Percentiles rank a stretch among this genome's conserved stretches.
These are phyloP conservation scores for human (Homo sapiens) DNA, from an alignment of 2,113 vertebrate species.

Conservation along the genomic window DNA sequence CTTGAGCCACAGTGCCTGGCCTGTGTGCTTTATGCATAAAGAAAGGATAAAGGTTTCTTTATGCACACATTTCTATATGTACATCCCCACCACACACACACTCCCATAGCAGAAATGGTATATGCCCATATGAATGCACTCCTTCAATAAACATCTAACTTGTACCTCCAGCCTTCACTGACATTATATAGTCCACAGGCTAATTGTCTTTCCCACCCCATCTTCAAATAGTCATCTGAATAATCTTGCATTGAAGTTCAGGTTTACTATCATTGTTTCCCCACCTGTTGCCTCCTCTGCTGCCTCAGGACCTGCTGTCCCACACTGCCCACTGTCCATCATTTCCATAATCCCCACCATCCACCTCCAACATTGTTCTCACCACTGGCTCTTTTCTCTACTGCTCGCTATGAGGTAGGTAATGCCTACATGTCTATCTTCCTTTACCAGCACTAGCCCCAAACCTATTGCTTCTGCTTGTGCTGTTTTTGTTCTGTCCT, in stretches of 20 bases:
- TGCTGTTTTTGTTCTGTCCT: not conserved
- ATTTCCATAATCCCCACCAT: not conserved
- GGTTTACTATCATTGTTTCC: not conserved
- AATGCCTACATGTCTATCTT: not conserved
- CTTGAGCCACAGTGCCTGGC: too few species aligned
- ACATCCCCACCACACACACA: too few species aligned
- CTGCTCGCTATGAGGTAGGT: not conserved
- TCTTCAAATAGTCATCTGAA: not conserved
- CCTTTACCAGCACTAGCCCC: accelerated
- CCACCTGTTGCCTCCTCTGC: not conserved
- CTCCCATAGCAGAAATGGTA: not conserved
- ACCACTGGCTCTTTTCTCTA: not conserved
- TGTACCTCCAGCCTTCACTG: not conserved
- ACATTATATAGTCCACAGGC: too few species aligned
- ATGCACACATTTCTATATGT: accelerated
- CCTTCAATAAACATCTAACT: not conserved
- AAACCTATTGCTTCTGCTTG: not conserved
- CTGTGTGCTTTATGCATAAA: too few species aligned
- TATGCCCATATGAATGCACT: accelerated
- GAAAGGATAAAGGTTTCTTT: not conserved
- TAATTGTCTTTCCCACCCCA: not conserved
- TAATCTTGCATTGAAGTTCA: not conserved
- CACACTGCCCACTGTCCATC: not conserved
- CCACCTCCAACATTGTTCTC: not conserved
- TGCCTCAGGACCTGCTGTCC: not conserved